These are phyloP conservation scores for Hoplostethus mediterraneus DNA, from an alignment of 2,797 vertebrate species.

Conservation along the genomic window DNA sequence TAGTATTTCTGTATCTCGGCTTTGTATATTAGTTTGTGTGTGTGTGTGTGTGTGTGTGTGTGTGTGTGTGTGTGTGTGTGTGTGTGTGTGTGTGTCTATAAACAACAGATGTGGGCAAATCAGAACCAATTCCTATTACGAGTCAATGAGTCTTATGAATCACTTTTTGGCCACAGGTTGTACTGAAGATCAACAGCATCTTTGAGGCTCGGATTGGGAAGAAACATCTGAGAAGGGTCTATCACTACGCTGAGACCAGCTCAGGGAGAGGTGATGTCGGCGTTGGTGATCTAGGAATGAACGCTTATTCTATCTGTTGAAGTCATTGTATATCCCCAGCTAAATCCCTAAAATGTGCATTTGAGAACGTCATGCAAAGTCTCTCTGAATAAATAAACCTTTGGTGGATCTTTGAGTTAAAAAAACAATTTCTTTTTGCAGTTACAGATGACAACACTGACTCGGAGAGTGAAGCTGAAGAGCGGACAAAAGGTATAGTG, in stretches of 20 bases:
- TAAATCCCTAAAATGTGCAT: not conserved
- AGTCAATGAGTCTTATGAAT: not conserved
- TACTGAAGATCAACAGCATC: conserved; percentile 90
- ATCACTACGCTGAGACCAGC: conserved; percentile 89
- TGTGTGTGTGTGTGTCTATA: too few relatives aligned
- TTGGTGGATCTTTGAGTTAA: not conserved
- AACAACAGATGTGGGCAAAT: too few relatives aligned
- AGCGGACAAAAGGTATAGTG: conserved; percentile 88
- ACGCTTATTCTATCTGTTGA: not conserved
- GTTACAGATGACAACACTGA: conserved; percentile 94
- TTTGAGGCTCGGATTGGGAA: conserved; percentile 91
- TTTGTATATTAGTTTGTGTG: not conserved
- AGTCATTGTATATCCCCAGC: too few relatives aligned
- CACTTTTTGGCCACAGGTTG: conserved; percentile 60
- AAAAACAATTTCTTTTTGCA: conserved; percentile 51
- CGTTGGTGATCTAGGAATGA: not conserved
- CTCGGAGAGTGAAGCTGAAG: conserved; percentile 92
- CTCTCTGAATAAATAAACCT: too few relatives aligned
- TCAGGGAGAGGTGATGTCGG: conserved; percentile 88
- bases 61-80: too few relatives aligned
- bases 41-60: not conserved
- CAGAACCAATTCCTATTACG: too few relatives aligned
- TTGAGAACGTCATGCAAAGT: too few relatives aligned
- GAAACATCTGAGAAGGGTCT: conserved; percentile 89
- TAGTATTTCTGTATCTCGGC: too few relatives aligned